Percentiles rank a stretch among this genome's conserved stretches.
These are phyloP conservation scores for Antitype chi DNA, from an alignment of 2,888 invertebrate species.

Conservation along the genomic window DNA sequence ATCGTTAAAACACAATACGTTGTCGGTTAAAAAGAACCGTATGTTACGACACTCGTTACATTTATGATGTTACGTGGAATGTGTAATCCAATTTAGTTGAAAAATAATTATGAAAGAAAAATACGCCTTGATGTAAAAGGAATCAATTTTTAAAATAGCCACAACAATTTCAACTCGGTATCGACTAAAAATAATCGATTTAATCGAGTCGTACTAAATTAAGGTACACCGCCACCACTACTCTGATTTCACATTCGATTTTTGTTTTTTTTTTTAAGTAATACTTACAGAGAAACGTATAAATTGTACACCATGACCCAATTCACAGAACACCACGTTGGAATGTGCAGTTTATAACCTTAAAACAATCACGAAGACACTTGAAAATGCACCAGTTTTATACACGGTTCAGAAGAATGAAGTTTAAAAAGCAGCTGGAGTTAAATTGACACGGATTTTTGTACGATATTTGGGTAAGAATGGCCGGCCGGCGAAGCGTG, in stretches of 20 bases:
- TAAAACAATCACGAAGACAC: constrained; percentile 68
- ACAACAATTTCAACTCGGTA: constrained; percentile 17
- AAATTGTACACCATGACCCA: constrained; percentile 72
- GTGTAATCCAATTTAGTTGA: constrained; percentile 33
- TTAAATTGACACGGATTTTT: constrained; percentile 60
- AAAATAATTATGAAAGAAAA: constrained; percentile 4
- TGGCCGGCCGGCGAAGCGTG: constrained; percentile 80
- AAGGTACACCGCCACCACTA: constrained; percentile 39
- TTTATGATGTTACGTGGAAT: constrained; percentile 30
- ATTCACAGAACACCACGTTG: constrained; percentile 74
- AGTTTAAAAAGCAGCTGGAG: constrained; percentile 40
- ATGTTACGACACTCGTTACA: constrained; percentile 27
- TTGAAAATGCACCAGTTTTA: constrained; percentile 53
- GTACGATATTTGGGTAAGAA: constrained; percentile 63
- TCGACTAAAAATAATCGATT: constrained; percentile 63
- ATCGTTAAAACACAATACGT: background rate
- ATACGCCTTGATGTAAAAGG: constrained; percentile 10
- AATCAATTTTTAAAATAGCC: constrained; percentile 40
- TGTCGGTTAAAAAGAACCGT: constrained; percentile 36
- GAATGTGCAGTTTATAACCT: constrained; percentile 71
- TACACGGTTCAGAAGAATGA: constrained; percentile 40
- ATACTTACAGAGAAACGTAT: constrained; percentile 68
- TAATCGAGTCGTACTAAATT: constrained; percentile 50
- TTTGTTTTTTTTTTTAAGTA: constrained; percentile 29
- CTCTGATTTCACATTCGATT: constrained; percentile 44